Evolutionary conservation across 2,888 invertebrate species (phyloP), one percentile per base, ranked within the genome.

Genomic region (Caradrina clavipalpis): DNA sequence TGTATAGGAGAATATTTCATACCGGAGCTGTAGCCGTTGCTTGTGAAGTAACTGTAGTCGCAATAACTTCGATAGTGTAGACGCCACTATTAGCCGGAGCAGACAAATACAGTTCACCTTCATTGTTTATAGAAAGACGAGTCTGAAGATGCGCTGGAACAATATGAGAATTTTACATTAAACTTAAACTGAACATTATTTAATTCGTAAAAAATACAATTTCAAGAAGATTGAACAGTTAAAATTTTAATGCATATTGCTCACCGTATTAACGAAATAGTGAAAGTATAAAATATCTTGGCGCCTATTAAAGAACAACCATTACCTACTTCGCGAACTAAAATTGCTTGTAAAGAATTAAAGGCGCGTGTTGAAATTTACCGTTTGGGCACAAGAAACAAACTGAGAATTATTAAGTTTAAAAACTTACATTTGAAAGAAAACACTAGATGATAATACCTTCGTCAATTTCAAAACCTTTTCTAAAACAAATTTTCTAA

Each of bases 71-170:
- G 81, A 96, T 91, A 26, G 59, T 85, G 82, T 95, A 93, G 5
- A 87, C 80, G n/a, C 94, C 95, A 51, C 79, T 89, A 63, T 87
- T 85, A 21, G 87, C 88, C 11, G 92, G 89, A 7, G 92, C 92
- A 35, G 91, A 90, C 56, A 96, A 81, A 66, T 84, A 75, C n/a
- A 96, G 74, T 78, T 92, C 92, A 15, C 96, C 96, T 8, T 86
- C 85, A 54, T 80, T 85, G 77, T 88, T 92, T 73, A 96, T 85
- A 58, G 90, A 88, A 15, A 96, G 71, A 19, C 92, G 89, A 22
- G 89, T 85, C 59, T 79, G 87, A 47, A 96, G 91, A 74, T 93
- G 90, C 22, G 79, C 95, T 95, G 84, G 58, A 87, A 89, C 59
- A 76, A 77, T 51, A 69, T 51, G 13, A 53, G 17, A 26, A 58